Evolutionary conservation across 1,140 invertebrate species (phyloP).

Genomic region (Laupala kohalensis): DNA sequence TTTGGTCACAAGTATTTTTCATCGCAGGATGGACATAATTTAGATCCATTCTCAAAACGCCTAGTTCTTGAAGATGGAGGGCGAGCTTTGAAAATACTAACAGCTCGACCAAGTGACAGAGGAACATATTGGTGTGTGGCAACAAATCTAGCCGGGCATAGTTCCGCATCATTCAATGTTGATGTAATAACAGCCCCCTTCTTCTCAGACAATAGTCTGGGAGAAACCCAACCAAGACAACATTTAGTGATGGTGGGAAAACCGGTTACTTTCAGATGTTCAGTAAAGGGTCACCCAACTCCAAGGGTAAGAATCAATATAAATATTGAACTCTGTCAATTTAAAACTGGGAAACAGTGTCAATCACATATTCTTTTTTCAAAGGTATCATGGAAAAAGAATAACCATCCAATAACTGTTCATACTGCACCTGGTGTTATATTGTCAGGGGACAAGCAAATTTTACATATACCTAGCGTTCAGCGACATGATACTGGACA

Average conservation of each 20-base stretch:
- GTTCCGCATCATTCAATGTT: slow-evolving; percentile 34
- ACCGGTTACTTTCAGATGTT: slow-evolving; percentile 13
- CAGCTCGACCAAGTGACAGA: slow-evolving; percentile 15
- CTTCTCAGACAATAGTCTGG: too few relatives aligned
- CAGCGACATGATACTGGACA: slow-evolving; percentile 27
- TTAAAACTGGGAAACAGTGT: neutral
- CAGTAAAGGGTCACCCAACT: slow-evolving; percentile 14
- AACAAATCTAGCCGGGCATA: slow-evolving; percentile 33
- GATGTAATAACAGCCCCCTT: slow-evolving; percentile 22
- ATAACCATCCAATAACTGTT: slow-evolving; percentile 14
- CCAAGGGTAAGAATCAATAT: slow-evolving; percentile 14
- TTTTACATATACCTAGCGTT: slow-evolving; percentile 17
- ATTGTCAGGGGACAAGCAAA: slow-evolving; percentile 12
- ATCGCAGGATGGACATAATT: slow-evolving; percentile 13
- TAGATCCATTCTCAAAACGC: slow-evolving; percentile 12
- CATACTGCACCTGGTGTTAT: slow-evolving; percentile 18
- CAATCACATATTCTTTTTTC: neutral
- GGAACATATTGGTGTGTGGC: slow-evolving; percentile 34
- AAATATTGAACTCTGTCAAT: neutral
- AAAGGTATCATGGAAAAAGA: slow-evolving; percentile 17
- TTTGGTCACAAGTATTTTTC: neutral
- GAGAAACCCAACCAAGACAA: neutral
- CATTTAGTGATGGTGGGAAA: slow-evolving; percentile 10
- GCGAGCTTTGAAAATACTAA: slow-evolving; percentile 11
- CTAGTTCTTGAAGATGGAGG: slow-evolving; percentile 11